These are phyloP conservation scores for Ophraella communa DNA, from an alignment of 2,888 invertebrate species.

Conservation along the genomic window DNA sequence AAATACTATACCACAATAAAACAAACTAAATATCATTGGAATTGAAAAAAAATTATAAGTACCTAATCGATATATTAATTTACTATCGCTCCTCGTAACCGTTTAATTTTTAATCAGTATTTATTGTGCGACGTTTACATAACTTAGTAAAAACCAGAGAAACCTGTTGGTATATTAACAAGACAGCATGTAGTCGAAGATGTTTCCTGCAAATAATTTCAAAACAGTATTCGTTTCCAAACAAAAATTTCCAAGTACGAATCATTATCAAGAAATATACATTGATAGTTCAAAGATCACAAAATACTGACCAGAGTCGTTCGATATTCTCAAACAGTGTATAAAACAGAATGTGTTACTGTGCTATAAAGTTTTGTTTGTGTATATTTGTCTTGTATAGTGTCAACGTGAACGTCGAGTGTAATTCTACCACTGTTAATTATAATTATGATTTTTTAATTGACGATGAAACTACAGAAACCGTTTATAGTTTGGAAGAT, in stretches of 20 bases:
- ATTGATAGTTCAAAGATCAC: conserved; percentile 12
- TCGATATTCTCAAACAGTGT: not conserved
- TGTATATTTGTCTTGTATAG: not conserved
- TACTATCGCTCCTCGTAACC: not conserved
- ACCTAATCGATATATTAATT: not conserved
- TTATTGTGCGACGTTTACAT: not conserved
- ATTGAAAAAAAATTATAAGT: no score
- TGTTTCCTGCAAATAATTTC: not conserved
- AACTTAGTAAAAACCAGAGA: not conserved
- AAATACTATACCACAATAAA: no score
- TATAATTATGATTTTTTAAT: not conserved
- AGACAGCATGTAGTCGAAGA: not conserved
- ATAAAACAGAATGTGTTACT: conserved; percentile 1
- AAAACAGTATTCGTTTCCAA: not conserved
- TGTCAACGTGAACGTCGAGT: not conserved
- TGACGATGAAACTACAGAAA: not conserved
- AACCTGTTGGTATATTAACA: not conserved
- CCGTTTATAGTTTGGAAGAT: not conserved
- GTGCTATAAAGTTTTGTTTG: not conserved
- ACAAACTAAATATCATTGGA: no score
- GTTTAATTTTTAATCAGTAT: not conserved
- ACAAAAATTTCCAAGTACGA: not conserved
- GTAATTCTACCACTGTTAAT: not conserved
- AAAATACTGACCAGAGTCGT: conserved; percentile 1
- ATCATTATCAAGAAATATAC: conserved; percentile 5